Evolutionary conservation across 1,140 invertebrate genomes (phyloP), one percentile per base, ranked within the genome.

Genomic region (Rhyzopertha dominica): DNA sequence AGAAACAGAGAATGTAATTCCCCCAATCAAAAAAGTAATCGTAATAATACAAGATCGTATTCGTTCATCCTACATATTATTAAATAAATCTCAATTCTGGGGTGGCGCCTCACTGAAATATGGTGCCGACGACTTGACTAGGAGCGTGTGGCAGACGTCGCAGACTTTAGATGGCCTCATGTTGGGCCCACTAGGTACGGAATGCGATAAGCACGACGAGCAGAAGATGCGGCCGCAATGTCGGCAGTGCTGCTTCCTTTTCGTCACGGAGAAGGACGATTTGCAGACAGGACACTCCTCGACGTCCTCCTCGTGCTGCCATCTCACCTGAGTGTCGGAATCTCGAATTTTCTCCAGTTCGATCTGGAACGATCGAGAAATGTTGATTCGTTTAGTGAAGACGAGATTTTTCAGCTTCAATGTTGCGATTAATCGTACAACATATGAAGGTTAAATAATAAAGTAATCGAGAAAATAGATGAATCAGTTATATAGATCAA

Each of bases 201-300:
- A 76, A 68, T 89, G 86, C 16, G 79, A 74, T 48, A 89, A 74
- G 73, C 95, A 98, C 54, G 82, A 78, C 37, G 72, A 70, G 74
- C 95, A 98, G 75, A 95, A 97, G 62, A 98, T 90, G 68, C 86
- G 85, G 25, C 95, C 94, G 74, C 94, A 98, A 72, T 97, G 94
- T 50, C 82, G 80, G 68, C 94, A 98, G 72, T 96, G 89, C 52
- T 86, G 77, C 87, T 94, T 61, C 12, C 49, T 35, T 46, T 54
- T 59, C 10, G 50, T 32, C 20, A 43, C 60, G 79, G 76, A 50
- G 58, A 90, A 87, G 26, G 63, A 48, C 46, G 76, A 70, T 61
- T 80, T 85, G 70, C 95, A 98, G 45, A 76, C 75, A 51, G 84
- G 84, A 70, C 95, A 98, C 52, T 94, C 87, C 49, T 81, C 79